phyloP scores from a whole-genome alignment of 30 jellyfish, hydroid and myxozoan species.

The Mastigias papua region DNA sequence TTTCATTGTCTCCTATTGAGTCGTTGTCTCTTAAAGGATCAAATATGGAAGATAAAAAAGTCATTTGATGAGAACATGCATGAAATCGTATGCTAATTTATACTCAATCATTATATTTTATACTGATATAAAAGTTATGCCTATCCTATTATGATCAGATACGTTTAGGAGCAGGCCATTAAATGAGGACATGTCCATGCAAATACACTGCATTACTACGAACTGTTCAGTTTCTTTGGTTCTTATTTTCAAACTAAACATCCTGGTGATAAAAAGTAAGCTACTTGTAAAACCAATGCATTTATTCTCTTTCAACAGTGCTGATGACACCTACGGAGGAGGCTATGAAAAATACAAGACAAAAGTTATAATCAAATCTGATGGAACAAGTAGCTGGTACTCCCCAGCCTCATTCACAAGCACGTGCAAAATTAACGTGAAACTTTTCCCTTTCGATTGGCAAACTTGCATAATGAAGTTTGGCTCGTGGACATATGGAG shows the following conservation, averaged over 20 bases:
- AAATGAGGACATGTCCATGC: no score
- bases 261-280: not conserved
- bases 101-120: no score
- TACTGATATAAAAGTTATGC: no score
- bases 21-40: no score
- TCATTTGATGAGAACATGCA: no score
- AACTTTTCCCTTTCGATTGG: slow-evolving; percentile 82
- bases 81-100: no score
- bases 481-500: slow-evolving; percentile 94
- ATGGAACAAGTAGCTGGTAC: slow-evolving; percentile 78
- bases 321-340: slow-evolving; percentile 89
- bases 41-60: no score
- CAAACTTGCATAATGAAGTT: slow-evolving; percentile 85
- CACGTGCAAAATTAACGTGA: slow-evolving; percentile 86
- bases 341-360: slow-evolving; percentile 85
- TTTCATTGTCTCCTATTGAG: no score
- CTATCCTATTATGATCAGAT: no score
- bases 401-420: slow-evolving; percentile 91
- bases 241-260: not conserved
- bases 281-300: not conserved
- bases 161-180: no score
- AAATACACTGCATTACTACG: no score
- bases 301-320: slow-evolving; percentile 42
- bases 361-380: slow-evolving; percentile 65
- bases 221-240: no score